Percentiles rank a stretch among this genome's conserved stretches.
Evolutionary conservation across 2,888 invertebrate genomes (phyloP).

Genomic region (Lacanobia wlatinum): DNA sequence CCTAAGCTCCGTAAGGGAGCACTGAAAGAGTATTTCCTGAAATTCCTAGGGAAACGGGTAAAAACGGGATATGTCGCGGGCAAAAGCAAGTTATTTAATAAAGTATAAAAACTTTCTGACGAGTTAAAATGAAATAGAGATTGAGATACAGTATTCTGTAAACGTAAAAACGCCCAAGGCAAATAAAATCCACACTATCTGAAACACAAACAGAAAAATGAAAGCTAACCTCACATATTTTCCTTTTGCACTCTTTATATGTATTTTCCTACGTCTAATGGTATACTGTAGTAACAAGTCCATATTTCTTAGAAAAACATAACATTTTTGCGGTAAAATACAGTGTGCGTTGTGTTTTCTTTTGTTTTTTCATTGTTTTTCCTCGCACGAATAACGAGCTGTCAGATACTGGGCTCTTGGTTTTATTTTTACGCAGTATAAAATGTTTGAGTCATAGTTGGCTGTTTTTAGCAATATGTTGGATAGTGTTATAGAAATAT

Average conservation of each 20-base stretch:
- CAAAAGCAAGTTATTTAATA: too few species aligned
- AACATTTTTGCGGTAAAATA: constrained; percentile 24
- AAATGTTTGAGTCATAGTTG: not conserved
- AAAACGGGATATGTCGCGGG: too few species aligned
- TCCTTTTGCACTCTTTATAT: constrained; percentile 27
- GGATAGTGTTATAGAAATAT: too few species aligned
- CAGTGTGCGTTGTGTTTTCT: not conserved
- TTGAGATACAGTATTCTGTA: too few species aligned
- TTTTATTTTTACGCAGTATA: constrained; percentile 25
- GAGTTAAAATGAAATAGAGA: too few species aligned
- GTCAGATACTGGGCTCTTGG: constrained; percentile 16
- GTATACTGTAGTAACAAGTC: constrained; percentile 27
- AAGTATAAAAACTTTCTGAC: too few species aligned
- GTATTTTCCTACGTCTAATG: constrained; percentile 31
- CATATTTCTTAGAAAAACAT: constrained; percentile 43
- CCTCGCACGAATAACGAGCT: constrained; percentile 36
- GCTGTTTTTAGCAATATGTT: too few species aligned
- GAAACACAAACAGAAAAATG: not conserved
- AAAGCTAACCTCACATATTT: constrained; percentile 6
- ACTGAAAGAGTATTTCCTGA: too few species aligned
- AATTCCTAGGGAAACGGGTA: too few species aligned
- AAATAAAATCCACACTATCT: too few species aligned
- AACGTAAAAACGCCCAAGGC: too few species aligned
- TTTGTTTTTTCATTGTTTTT: constrained; percentile 8
- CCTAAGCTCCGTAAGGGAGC: too few species aligned